Evolutionary conservation across 2,797 vertebrate genomes (phyloP).

Genomic region (Octomys mimax): DNA sequence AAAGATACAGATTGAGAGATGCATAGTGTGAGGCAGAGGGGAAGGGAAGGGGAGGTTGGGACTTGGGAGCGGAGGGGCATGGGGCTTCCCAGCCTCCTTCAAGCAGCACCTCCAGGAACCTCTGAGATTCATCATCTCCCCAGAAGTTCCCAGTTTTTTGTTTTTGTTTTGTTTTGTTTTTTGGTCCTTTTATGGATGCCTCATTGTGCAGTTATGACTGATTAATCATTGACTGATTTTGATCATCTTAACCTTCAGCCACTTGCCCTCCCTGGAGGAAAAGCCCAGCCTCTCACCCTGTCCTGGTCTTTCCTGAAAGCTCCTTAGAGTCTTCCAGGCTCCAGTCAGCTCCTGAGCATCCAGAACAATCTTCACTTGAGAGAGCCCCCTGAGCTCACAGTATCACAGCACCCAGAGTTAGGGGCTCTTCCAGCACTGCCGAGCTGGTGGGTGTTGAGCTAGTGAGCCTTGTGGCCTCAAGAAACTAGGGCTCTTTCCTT

Average conservation of each 20-base stretch:
- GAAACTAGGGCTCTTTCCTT: background rate
- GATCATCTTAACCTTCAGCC: background rate
- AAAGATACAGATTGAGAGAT: background rate
- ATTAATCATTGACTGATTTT: background rate
- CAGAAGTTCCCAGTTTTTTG: background rate
- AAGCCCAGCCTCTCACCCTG: background rate
- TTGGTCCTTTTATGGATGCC: background rate
- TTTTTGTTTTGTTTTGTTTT: background rate
- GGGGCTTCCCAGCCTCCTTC: no score
- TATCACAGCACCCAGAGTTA: background rate
- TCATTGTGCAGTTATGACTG: background rate
- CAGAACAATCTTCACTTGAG: background rate
- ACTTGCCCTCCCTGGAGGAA: background rate
- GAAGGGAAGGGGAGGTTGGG: no score
- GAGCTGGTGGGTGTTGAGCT: background rate
- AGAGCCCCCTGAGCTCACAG: background rate
- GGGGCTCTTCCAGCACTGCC: background rate
- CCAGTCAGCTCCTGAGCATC: no score
- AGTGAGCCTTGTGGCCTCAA: background rate
- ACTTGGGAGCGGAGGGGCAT: background rate
- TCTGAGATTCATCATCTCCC: background rate
- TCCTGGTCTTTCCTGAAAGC: background rate
- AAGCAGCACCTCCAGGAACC: no score
- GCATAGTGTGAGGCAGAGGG: fast-evolving
- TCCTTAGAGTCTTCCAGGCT: no score